Conservation (phyloP, 2,113 vertebrate genomes). For the Numenius arquata region DNA sequence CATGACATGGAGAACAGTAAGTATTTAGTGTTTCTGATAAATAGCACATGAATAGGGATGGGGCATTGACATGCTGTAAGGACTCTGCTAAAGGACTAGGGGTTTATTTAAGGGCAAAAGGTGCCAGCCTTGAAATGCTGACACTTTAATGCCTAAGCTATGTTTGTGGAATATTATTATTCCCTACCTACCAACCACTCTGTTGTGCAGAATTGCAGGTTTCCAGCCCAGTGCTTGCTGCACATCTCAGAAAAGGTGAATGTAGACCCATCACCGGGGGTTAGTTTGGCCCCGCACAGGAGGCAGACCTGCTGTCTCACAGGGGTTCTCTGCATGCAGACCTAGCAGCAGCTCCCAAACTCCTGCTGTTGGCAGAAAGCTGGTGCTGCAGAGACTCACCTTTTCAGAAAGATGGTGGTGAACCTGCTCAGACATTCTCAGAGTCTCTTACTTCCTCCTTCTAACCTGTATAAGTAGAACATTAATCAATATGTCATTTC, state of each 20-base stretch:
- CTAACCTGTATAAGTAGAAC: background rate
- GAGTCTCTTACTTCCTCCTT: background rate
- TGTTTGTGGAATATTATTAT: background rate
- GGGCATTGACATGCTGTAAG: background rate
- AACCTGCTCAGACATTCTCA: background rate
- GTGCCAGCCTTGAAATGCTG: background rate
- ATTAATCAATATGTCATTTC: background rate
- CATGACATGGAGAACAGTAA: constrained; percentile 59
- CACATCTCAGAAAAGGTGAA: background rate
- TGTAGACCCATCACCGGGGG: background rate
- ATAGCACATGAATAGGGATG: background rate
- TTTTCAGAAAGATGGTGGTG: background rate
- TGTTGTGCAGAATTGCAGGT: background rate
- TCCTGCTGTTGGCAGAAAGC: background rate
- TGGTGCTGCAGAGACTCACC: background rate
- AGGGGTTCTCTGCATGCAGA: background rate
- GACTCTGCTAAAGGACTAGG: background rate
- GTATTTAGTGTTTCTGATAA: constrained; percentile 8
- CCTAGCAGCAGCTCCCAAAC: background rate
- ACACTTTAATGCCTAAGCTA: background rate
- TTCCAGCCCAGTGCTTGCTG: background rate
- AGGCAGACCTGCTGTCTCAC: background rate
- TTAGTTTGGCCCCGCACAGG: background rate
- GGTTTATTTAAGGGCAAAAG: background rate
- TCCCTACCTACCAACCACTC: background rate